A percentile compares a stretch with the other conserved stretches of the same genome.
Evolutionary conservation across 2,888 invertebrate genomes (phyloP).

Genomic region (Yponomeuta sedellus): DNA sequence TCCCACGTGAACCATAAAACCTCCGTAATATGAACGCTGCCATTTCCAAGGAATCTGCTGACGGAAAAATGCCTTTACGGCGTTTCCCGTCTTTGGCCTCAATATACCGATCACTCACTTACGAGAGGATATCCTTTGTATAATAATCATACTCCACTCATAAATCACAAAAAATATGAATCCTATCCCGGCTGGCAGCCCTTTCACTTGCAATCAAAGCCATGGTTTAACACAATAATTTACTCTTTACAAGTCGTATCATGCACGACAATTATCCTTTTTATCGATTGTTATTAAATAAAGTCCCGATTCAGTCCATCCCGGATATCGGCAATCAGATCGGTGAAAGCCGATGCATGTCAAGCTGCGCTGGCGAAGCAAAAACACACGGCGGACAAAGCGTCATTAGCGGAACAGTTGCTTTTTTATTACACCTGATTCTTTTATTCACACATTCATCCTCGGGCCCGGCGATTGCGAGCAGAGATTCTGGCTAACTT

Average conservation of each 20-base stretch:
- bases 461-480: background rate
- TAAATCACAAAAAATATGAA: constrained; percentile 17
- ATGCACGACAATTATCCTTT: constrained; percentile 62
- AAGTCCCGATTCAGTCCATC: constrained; percentile 52
- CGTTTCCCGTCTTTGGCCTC: constrained; percentile 1
- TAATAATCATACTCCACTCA: background rate
- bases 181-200: constrained; percentile 20
- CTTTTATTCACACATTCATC: constrained; percentile 8
- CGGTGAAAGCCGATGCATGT: constrained; percentile 44
- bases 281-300: constrained; percentile 55
- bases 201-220: constrained; percentile 28
- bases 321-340: constrained; percentile 71
- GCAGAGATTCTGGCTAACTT: background rate
- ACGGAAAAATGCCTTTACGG: background rate
- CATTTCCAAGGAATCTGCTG: background rate
- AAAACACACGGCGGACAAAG: constrained; percentile 38
- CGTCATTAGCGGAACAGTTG: constrained; percentile 33
- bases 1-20: constrained; percentile 2
- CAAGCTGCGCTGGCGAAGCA: constrained; percentile 29
- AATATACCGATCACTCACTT: background rate
- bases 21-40: background rate
- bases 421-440: constrained; percentile 9
- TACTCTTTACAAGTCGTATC: constrained; percentile 40
- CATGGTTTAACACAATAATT: constrained; percentile 33
- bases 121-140: constrained; percentile 9